These are phyloP conservation scores for Plectropomus leopardus DNA, from an alignment of 2,113 vertebrate species.

Conservation along the genomic window DNA sequence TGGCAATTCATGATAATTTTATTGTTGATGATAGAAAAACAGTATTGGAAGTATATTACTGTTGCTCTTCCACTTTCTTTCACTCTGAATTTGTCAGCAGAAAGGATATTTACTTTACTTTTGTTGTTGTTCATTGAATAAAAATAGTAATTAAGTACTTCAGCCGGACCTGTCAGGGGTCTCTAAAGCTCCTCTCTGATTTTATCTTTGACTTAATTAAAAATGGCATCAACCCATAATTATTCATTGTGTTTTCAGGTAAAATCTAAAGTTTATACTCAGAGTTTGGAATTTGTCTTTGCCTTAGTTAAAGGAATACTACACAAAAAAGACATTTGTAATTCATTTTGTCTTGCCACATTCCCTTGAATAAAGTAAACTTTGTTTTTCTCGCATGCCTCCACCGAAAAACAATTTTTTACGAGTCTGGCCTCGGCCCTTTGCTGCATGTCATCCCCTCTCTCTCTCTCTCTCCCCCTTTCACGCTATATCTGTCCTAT, in stretches of 20 bases:
- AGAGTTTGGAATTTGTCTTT: constrained; percentile 14
- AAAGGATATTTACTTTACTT: background rate
- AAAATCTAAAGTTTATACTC: background rate
- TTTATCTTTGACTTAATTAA: constrained; percentile 7
- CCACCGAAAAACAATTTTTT: too few relatives aligned
- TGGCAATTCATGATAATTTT: background rate
- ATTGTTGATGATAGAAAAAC: background rate
- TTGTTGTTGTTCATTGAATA: background rate
- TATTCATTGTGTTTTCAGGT: background rate
- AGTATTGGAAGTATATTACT: background rate
- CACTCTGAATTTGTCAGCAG: background rate
- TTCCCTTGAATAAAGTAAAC: too few relatives aligned
- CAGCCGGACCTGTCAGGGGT: background rate
- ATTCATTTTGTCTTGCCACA: too few relatives aligned
- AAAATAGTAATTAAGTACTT: background rate
- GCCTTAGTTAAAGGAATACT: background rate
- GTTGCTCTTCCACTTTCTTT: background rate
- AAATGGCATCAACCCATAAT: background rate
- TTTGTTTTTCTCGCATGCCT: too few relatives aligned
- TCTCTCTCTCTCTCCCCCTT: too few relatives aligned
- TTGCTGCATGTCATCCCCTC: too few relatives aligned
- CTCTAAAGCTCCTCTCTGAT: background rate
- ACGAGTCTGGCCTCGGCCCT: too few relatives aligned
- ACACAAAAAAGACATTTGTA: too few relatives aligned
- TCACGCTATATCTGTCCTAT: too few relatives aligned